Base-by-base conservation (phyloP, 2,888 invertebrate species). In the Amiota mariae region DNA sequence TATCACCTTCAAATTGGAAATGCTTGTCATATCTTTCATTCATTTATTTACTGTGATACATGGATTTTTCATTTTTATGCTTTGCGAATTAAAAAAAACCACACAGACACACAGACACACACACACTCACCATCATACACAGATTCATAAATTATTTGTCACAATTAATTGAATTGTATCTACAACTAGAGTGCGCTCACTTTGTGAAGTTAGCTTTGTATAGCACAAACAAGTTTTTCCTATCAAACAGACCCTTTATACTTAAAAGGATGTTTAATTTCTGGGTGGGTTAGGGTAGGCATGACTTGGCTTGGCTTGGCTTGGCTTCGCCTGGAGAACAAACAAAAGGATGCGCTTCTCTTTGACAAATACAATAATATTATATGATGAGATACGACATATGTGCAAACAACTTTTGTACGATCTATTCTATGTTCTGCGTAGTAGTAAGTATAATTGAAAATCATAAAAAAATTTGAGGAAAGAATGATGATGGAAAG, bases 351-450 rank as follows among this genome's bases (percentile, higher is more conserved):
- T 85, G 81, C 73, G 79, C 77, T 71, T 36, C 36, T 2, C 72
- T 78, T 80, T 86, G 88, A 88, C 88, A 88, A 89, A 89, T 89
- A 88, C 36, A 36, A 36, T 36, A 6, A 36, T 24, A 24, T 24
- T 88, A n/a, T 89, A 87, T 87, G 89, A 89, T 89, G 89, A 89
- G 88, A 88, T 84, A 85, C 89, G 89, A 88, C 89, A 89, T 89
- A 89, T 89, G 89, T 89, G 89, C 88, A 89, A 89, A 89, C 88
- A 88, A 85, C 79, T 82, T 80, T 82, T 6, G 24, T 24, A 2
- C 24, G 24, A 36, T 36, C 36, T 36, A 36, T 2, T 36, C 36
- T 36, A 36, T 81, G 82, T 84, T 54, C n/a, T 54, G n/a, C 54
- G 84, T 79, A 81, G 79, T 86, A 81, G 78, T 85, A 77, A 20